These are phyloP conservation scores for Peromyscus maniculatus DNA, from an alignment of 2,113 vertebrate species.

Conservation along the genomic window DNA sequence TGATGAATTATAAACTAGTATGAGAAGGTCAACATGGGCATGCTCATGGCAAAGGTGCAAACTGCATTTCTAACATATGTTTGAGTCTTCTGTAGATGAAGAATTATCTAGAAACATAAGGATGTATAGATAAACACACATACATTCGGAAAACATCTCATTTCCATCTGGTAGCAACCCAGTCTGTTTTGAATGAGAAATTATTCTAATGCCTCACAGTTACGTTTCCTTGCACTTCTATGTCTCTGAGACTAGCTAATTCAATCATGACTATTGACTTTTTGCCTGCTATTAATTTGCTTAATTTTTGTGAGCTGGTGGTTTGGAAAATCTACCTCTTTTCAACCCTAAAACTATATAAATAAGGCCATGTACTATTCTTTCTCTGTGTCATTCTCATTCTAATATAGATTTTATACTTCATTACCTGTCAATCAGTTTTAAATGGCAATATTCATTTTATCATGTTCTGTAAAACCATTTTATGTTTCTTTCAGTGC, in stretches of 20 bases:
- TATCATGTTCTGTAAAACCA: conserved; percentile 84
- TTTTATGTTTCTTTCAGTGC: conserved; percentile 79
- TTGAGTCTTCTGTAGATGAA: conserved; percentile 46
- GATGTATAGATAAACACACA: conserved; percentile 28
- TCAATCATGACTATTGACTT: conserved; percentile 83
- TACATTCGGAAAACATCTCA: background rate
- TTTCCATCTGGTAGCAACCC: conserved; percentile 69
- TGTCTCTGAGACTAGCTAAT: conserved; percentile 80
- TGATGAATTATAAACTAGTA: conserved; percentile 33
- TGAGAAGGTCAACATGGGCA: background rate
- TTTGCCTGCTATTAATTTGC: conserved; percentile 85
- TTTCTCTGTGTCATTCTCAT: conserved; percentile 82
- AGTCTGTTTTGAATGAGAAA: conserved; percentile 53
- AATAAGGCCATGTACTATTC: conserved; percentile 74
- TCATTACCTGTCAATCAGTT: conserved; percentile 89
- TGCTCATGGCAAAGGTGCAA: background rate
- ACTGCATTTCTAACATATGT: background rate
- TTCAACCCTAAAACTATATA: conserved; percentile 71
- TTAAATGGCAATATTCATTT: conserved; percentile 84
- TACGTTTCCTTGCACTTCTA: conserved; percentile 71
- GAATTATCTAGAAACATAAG: conserved; percentile 64
- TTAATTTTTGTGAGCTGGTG: conserved; percentile 85
- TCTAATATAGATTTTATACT: conserved; percentile 88
- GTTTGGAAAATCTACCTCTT: conserved; percentile 82
- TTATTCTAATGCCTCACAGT: conserved; percentile 65